Percentiles rank a stretch among this genome's conserved stretches.
Evolutionary conservation across 2,113 vertebrate species (phyloP).

Genomic region (Theristicus caerulescens): DNA sequence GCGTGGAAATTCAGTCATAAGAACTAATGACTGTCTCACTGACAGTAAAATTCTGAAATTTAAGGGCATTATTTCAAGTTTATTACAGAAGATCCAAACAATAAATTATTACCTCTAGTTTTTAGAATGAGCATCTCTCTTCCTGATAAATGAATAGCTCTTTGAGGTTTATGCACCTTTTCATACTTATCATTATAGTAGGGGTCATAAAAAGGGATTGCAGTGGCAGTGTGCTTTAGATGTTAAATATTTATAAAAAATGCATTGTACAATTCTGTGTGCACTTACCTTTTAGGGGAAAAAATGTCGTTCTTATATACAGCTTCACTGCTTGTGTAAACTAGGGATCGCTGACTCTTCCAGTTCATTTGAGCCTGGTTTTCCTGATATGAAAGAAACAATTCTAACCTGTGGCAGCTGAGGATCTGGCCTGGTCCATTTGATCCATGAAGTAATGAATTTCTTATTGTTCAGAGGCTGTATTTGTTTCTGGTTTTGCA

Average conservation of each 20-base stretch:
- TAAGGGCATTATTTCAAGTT: slow-evolving; percentile 69
- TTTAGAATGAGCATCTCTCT: slow-evolving; percentile 49
- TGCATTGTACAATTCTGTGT: neutral
- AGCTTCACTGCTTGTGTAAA: neutral
- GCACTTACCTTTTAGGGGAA: neutral
- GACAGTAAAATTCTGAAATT: slow-evolving; percentile 68
- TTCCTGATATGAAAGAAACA: neutral
- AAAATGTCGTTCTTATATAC: neutral
- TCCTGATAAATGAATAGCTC: slow-evolving; percentile 64
- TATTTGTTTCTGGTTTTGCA: slow-evolving; percentile 34
- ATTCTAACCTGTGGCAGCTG: neutral
- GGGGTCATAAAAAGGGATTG: slow-evolving; percentile 57
- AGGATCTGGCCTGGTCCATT: slow-evolving; percentile 8
- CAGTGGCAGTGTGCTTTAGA: slow-evolving; percentile 1
- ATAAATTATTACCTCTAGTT: slow-evolving; percentile 56
- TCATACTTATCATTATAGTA: slow-evolving; percentile 38
- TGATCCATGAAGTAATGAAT: slow-evolving; percentile 14
- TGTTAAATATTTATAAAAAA: slow-evolving; percentile 50
- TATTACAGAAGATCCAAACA: slow-evolving; percentile 65
- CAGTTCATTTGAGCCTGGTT: neutral
- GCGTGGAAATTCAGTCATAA: slow-evolving; percentile 60
- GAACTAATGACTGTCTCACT: slow-evolving; percentile 68
- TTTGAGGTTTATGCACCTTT: slow-evolving; percentile 70
- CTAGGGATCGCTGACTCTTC: neutral
- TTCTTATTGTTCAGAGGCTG: slow-evolving; percentile 17